Base-by-base conservation (phyloP, 37 sponge, comb jelly and placozoan species). In the Crambe crambe region DNA sequence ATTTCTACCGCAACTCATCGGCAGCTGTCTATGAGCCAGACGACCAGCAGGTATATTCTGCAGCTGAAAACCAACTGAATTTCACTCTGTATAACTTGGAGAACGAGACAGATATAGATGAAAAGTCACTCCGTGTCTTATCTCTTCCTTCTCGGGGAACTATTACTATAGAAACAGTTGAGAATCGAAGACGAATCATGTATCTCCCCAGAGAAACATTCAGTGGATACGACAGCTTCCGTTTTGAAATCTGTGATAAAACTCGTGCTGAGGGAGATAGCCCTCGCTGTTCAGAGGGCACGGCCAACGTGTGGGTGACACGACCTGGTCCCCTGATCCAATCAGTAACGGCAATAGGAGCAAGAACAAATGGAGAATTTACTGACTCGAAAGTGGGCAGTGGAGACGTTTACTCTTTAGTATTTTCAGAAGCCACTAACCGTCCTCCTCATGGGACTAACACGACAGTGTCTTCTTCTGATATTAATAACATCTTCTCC, bases 341-440 rank as follows among this genome's bases (percentile, higher is more conserved):
- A 17, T 72, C 74, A 5, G 61, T 96, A 8, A 68, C n/a, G 17
- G 96, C 91, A 4, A 71, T 31, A 35, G 82, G 76, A 0, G 54
- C 44, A 0, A 29, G 25, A 61, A 15, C 26, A 70, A 34, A 66
- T 15, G 36, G 42, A 42, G 41, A 58, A 8, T 30, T 73, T 9
- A 30, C 42, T 0, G 90, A 96, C 60, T 75, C 93, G 4, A 92
- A 87, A 47, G 77, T 96, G 6, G 89, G 93, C 20, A 40, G 58
- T 64, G 90, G 88, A 0, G 96, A 96, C 56, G 43, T 35, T 0
- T 80, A 92, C 32, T 22, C 18, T 0, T 73, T 96, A 10, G 60
- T 56, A 1, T 96, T 96, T 73, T 42, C 70, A 1, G 88, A 86
- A 35, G 81, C 68, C 42, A 96, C 96, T 56, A 96, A 96, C 83